Conservation (phyloP, 2,797 vertebrate genomes). For the Coregonus suidteri region DNA sequence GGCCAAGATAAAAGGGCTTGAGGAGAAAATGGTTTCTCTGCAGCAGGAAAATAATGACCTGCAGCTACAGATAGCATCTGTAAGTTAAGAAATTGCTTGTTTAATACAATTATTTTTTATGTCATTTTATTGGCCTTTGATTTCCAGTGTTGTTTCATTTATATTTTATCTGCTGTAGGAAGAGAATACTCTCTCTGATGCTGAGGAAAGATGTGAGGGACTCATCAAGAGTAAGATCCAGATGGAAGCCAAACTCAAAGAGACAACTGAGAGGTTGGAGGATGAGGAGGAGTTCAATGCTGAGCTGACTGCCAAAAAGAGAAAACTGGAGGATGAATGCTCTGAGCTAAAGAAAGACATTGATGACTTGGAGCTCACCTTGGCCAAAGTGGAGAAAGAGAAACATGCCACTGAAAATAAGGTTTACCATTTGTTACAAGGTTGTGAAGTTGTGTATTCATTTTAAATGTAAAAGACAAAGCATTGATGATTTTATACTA, state of each 20-base stretch:
- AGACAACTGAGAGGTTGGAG: constrained; percentile 74
- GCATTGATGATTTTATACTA: background rate
- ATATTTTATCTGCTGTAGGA: background rate
- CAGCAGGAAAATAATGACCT: background rate
- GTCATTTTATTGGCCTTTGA: background rate
- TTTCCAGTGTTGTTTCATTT: background rate
- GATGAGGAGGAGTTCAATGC: constrained; percentile 87
- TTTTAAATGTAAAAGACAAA: background rate
- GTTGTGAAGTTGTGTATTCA: too few relatives aligned
- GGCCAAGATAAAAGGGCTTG: constrained; percentile 85
- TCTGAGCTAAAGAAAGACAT: constrained; percentile 1
- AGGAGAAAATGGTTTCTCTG: constrained; percentile 72
- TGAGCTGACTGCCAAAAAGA: constrained; percentile 65
- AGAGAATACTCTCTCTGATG: background rate
- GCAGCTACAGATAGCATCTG: background rate
- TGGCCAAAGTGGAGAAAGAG: constrained; percentile 73
- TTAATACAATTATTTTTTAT: background rate
- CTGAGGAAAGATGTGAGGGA: constrained; percentile 73
- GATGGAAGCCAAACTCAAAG: constrained; percentile 78
- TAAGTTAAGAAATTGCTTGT: background rate
- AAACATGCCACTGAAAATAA: constrained; percentile 73
- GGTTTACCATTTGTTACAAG: constrained; percentile 26
- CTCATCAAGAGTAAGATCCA: constrained; percentile 76
- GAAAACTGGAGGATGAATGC: background rate
- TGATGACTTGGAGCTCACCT: constrained; percentile 28